Conservation (phyloP, 2,113 vertebrate genomes). For the Paramormyrops kingsleyae region DNA sequence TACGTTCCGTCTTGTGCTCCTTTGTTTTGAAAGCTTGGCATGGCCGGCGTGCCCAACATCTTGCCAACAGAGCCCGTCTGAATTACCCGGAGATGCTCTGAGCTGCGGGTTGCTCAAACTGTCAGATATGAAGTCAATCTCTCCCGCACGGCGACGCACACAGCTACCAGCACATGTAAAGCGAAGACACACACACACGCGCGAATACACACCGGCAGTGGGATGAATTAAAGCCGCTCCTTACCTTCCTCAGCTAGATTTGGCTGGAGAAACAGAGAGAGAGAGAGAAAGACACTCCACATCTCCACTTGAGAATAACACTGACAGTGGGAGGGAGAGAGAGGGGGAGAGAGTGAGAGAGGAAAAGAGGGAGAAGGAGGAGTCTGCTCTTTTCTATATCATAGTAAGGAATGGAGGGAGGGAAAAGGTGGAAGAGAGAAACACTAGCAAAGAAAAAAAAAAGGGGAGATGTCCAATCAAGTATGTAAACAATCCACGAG, state of each 20-base stretch:
- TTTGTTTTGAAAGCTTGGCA: constrained; percentile 48
- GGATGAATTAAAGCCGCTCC: constrained; percentile 23
- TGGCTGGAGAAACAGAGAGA: constrained; percentile 60
- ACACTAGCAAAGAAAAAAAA: neutral
- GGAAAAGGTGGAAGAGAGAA: constrained; percentile 30
- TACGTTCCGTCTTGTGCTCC: constrained; percentile 47
- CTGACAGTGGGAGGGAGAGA: constrained; percentile 51
- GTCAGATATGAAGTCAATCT: constrained; percentile 3
- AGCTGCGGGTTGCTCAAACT: constrained; percentile 19
- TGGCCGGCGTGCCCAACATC: constrained; percentile 41
- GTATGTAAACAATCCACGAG: neutral
- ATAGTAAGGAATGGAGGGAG: constrained; percentile 24
- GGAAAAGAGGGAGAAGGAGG: constrained; percentile 23
- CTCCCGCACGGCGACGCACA: neutral
- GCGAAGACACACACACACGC: neutral
- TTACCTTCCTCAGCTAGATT: constrained; percentile 70
- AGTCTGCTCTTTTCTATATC: constrained; percentile 22
- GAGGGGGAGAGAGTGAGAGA: constrained; percentile 38
- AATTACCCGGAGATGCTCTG: constrained; percentile 26
- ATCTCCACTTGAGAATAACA: constrained; percentile 63
- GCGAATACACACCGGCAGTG: neutral
- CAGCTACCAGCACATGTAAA: too few relatives aligned
- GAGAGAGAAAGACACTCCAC: constrained; percentile 64
- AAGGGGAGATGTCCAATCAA: neutral
- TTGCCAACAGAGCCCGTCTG: constrained; percentile 38